Base-by-base conservation (phyloP, 2,113 vertebrate genomes). In the Protobothrops mucrosquamatus region DNA sequence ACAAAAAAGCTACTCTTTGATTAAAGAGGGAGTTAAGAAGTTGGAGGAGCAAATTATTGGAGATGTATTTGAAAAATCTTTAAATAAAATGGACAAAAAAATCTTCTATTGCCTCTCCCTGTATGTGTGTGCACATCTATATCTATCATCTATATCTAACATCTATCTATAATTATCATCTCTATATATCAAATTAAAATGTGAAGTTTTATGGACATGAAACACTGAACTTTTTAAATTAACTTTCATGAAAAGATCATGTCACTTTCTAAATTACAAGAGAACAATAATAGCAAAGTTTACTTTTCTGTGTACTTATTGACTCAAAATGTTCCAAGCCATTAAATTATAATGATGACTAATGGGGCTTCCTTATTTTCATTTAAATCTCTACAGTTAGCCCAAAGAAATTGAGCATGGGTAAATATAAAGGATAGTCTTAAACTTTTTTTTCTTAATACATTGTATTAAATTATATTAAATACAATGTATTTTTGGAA, bases 341-440 rank as follows among this genome's bases (percentile, higher is more conserved):
- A 91, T 94, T 96, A 94, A 95, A 94, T 54, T 91, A 46, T 87
- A 93, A 93, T 93, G 93, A 94, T 94, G 93, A 95, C 90, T 95
- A 94, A 94, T 29, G 93, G 92, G 93, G 24, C 55, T 90, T 74
- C 88, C 85, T 90, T 89, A 92, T 96, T 95, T 96, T 93, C 93
- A 92, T 96, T 93, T 85, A 93, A 94, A 95, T 93, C 69, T 0
- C n/a, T 57, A 96, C 91, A 89, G 93, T 74, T 94, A 95, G 94
- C 52, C 92, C 55, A 93, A 92, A 64, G 92, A 95, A 94, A 91
- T 89, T 0, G 89, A 93, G 94, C 88, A 91, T 92, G n/a, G 57
- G n/a, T 89, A 12, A n/a, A 69, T 86, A 91, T 34, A 20, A 26
- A 91, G 14, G 18, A 46, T 92, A 89, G 74, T 90, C 51, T 51